A percentile compares a stretch with the other conserved stretches of the same genome.
phyloP scores from a whole-genome alignment of 2,797 vertebrate genomes.

The Serranus cabrilla region DNA sequence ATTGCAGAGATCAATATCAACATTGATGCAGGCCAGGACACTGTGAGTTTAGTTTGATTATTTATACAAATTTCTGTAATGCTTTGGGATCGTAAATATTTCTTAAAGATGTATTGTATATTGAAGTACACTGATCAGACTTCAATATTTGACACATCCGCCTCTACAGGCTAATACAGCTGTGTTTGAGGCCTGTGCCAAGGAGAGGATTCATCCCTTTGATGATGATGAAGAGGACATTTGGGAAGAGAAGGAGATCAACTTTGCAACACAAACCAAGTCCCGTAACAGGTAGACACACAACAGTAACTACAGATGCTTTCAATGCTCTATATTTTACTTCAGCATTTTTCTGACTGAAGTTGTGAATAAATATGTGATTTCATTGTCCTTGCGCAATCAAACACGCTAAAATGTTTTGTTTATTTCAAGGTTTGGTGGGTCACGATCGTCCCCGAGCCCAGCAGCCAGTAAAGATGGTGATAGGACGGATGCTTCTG shows the following conservation, averaged over 20 bases:
- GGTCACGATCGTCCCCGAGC: conserved; percentile 81
- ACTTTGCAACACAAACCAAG: conserved; percentile 88
- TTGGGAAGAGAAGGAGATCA: conserved; percentile 94
- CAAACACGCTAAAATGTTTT: not conserved
- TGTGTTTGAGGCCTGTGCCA: conserved; percentile 93
- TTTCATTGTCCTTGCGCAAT: not conserved
- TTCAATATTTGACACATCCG: not conserved
- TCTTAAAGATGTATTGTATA: not conserved
- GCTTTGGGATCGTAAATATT: not conserved
- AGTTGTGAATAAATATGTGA: not conserved
- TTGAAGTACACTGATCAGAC: not conserved
- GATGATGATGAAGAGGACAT: conserved; percentile 96
- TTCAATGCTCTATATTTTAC: not conserved
- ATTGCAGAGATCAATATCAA: conserved; percentile 95
- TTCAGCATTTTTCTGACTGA: not conserved
- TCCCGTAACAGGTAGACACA: conserved; percentile 89
- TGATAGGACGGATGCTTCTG: conserved; percentile 58
- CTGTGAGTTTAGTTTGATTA: conserved; percentile 84
- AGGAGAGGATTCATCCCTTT: conserved; percentile 93
- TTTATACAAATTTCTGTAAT: conserved; percentile 7
- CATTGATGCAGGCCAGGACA: conserved; percentile 91
- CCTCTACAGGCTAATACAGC: conserved; percentile 86
- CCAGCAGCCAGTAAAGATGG: conserved; percentile 77
- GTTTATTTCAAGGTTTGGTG: conserved; percentile 88
- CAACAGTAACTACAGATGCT: not conserved